These are phyloP conservation scores for Eucidaris tribuloides DNA, from an alignment of 35 echinoderm and acorn worm species.

Conservation along the genomic window DNA sequence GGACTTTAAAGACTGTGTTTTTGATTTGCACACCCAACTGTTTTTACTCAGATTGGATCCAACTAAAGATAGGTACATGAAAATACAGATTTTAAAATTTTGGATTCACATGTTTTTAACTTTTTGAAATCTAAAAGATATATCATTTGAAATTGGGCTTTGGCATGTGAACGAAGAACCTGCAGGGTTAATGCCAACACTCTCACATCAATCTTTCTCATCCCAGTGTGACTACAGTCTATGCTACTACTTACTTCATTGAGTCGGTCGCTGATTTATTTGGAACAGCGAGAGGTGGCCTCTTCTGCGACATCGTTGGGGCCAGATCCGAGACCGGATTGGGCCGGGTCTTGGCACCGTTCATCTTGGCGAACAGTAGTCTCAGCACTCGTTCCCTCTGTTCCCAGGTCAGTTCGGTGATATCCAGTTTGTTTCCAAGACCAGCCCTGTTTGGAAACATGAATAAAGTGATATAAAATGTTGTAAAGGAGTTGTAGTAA, in stretches of 20 bases:
- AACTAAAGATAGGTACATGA: neutral
- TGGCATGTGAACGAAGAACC: neutral
- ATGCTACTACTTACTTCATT: neutral
- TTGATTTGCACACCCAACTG: neutral
- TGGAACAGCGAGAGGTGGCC: conserved; percentile 9
- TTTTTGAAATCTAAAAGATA: neutral
- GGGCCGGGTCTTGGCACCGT: conserved; percentile 63
- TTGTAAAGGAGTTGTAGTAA: too few species aligned
- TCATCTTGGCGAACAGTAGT: conserved; percentile 94
- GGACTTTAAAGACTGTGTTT: neutral
- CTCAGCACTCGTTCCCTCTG: conserved; percentile 86
- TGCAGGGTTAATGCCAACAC: neutral
- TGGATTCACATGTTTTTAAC: too few species aligned
- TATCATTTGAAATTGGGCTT: neutral
- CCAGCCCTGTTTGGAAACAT: conserved; percentile 76
- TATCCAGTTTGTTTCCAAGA: conserved; percentile 73
- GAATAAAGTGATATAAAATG: too few species aligned
- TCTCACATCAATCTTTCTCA: neutral
- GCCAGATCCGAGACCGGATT: conserved; percentile 34
- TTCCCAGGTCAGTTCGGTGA: conserved; percentile 94
- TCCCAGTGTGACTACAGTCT: neutral
- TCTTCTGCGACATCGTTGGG: conserved; percentile 42
- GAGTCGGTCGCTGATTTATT: neutral
- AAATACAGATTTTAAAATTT: too few species aligned
- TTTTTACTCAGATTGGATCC: neutral